Evolutionary conservation across 2,888 invertebrate genomes (phyloP), one percentile per base, ranked within the genome.

Genomic region (Hirtodrosophila confusa): DNA sequence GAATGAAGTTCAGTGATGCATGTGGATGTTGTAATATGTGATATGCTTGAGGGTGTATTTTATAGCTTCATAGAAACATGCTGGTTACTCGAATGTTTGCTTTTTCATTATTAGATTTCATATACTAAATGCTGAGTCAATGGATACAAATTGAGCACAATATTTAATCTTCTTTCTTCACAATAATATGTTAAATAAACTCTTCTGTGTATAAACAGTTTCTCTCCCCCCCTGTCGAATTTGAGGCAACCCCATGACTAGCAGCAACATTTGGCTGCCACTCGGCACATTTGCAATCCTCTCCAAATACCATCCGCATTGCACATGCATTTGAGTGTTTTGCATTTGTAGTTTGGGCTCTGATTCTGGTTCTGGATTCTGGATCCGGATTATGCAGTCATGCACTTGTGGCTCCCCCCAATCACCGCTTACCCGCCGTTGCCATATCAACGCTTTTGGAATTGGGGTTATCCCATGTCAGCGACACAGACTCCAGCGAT

Each of bases 381-480:
- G 62, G 31, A 23, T 61, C 44, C 29, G 79, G 86, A 82, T 82
- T 85, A 80, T 51, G 75, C 75, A 80, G 71, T 56, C 57, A 63
- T 60, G 58, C 62, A 63, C 41, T 51, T 68, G 57, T 49, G 47
- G 40, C 56, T 55, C 29, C 40, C 23, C 17, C 35, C 37, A 12
- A 27, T 33, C 40, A 10, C 44, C 11, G 23, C 6, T 43, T 47
- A 63, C 11, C 61, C 48, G 51, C 44, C 61, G 76, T 79, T 78
- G 79, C 76, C 73, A 69, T 67, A 75, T 70, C 79, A 69, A 83
- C 76, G 61, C 64, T 51, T 67, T 61, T 44, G 60, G 69, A 60
- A 80, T 82, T 78, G 79, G 66, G 80, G 82, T 76, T 83, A 69
- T 69, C 86, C 54, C 75, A 69, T 86, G 74, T 70, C 74, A 67